Conservation (phyloP, 2,888 invertebrate species). For the Drosophila anomalata region DNA sequence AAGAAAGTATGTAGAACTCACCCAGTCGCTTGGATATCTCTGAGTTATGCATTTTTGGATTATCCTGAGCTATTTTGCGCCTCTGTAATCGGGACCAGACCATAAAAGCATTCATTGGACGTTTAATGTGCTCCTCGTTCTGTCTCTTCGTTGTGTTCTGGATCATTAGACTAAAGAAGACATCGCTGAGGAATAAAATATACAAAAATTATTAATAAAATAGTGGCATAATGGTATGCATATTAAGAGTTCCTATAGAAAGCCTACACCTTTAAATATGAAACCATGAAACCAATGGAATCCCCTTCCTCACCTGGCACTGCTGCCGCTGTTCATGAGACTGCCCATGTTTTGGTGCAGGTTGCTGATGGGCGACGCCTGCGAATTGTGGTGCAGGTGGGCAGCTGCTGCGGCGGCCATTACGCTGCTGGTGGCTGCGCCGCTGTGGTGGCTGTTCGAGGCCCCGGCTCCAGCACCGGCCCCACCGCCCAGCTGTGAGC, state of each 20-base stretch:
- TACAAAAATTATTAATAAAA: neutral
- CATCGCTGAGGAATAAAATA: conserved; percentile 72
- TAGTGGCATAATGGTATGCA: neutral
- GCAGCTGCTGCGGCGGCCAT: conserved; percentile 81
- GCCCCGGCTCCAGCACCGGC: conserved; percentile 15
- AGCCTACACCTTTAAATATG: neutral
- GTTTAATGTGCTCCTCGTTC: conserved; percentile 95
- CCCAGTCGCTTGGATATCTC: conserved; percentile 97
- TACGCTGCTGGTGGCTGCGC: conserved; percentile 72
- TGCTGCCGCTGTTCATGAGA: conserved; percentile 83
- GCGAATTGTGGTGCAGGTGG: conserved; percentile 82
- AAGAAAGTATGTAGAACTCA: conserved; percentile 84
- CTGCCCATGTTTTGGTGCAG: conserved; percentile 84
- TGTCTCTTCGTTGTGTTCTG: conserved; percentile 85
- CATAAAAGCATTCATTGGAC: conserved; percentile 99
- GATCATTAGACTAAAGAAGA: conserved; percentile 84
- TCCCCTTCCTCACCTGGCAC: conserved; percentile 80
- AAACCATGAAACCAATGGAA: neutral
- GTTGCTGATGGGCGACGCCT: conserved; percentile 83
- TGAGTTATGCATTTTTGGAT: conserved; percentile 99
- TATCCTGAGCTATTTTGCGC: conserved; percentile 97
- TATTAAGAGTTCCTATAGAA: neutral
- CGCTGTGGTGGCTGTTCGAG: conserved; percentile 58
- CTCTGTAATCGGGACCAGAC: conserved; percentile 97
- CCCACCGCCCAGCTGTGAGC: conserved; percentile 52